Base-by-base conservation (phyloP, 2,888 invertebrate species). In the Aleiodes alternator region DNA sequence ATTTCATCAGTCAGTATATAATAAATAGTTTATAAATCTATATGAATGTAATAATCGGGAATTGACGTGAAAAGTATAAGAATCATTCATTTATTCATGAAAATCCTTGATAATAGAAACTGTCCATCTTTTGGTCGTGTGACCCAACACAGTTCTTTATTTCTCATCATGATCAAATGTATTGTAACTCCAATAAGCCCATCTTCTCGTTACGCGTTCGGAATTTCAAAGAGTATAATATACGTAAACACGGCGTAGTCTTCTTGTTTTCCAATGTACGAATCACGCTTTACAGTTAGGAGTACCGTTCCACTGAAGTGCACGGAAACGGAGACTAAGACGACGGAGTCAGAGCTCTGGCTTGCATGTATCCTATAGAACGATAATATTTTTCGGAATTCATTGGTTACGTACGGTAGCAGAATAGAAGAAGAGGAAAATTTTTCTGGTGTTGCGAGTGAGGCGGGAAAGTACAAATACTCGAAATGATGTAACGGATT, bases 231-330 rank as follows among this genome's bases (percentile, higher is more conserved):
- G 16, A 23, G 11, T 64, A 64, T 48, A 64, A 64, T 64, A 23
- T 48, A 64, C 64, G 48, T 64, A 64, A 64, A 64, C 64, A 64
- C 38, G 43, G 9, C 38, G 14, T 12, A 14, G 7, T 14, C 16
- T 12, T 14, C 43, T 14, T 16, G 14, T 43, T 14, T 23, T 23
- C 23, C 16, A 48, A 23, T 48, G 43, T 64, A 38, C 43, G 23
- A 64, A 14, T 48, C 48, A 16, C 16, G 8, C 69, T 80, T 78
- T 87, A 87, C 87, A 87, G 87, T 87, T 87, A 87, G 81, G 80
- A 86, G 87, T 87, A 87, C 87, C 87, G 87, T 87, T 87, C 84
- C 80, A 50, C 50, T 68, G 83, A 83, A 84, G 78, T 79, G 78
- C 78, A 78, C 51, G 57, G 70, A 64, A 75, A 79, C 80, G 80